A percentile compares a stretch with the other conserved stretches of the same genome.
Conservation (phyloP, 2,797 vertebrate species). For the Xenentodon cancila region DNA sequence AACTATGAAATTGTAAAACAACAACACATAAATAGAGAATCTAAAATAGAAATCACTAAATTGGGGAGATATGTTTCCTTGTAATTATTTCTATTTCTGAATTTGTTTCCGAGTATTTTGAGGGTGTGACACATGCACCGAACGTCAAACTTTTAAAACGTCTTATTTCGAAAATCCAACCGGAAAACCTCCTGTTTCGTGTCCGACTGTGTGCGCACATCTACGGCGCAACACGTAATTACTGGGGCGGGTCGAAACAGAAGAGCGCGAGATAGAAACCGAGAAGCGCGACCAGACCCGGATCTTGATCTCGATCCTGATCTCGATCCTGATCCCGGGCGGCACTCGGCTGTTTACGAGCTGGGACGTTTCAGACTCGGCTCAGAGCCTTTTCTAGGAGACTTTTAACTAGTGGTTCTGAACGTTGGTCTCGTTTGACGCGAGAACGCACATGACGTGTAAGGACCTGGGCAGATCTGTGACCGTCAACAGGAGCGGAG, state of each 20-base stretch:
- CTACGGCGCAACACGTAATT: conserved; percentile 69
- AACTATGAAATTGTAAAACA: no score
- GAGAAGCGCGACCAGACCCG: conserved; percentile 68
- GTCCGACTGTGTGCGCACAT: conserved; percentile 40
- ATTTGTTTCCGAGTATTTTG: no score
- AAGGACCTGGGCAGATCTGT: no score
- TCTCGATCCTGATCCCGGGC: neutral
- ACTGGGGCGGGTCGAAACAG: conserved; percentile 25
- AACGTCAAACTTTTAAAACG: no score
- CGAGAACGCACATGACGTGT: conserved; percentile 30
- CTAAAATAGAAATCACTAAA: no score
- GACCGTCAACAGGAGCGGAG: conserved; percentile 29
- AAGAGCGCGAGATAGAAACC: conserved; percentile 85
- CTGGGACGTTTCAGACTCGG: no score
- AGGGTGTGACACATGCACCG: no score
- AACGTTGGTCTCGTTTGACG: neutral
- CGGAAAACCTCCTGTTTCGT: neutral
- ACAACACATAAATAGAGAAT: no score
- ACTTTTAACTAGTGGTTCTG: neutral
- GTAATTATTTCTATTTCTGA: no score
- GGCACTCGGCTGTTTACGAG: neutral
- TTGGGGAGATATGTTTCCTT: no score
- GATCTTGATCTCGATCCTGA: neutral
- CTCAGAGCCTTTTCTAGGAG: neutral
- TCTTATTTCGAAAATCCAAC: conserved; percentile 30